These are phyloP conservation scores for Microcaecilia unicolor DNA, from an alignment of 2,797 vertebrate species.

Conservation along the genomic window DNA sequence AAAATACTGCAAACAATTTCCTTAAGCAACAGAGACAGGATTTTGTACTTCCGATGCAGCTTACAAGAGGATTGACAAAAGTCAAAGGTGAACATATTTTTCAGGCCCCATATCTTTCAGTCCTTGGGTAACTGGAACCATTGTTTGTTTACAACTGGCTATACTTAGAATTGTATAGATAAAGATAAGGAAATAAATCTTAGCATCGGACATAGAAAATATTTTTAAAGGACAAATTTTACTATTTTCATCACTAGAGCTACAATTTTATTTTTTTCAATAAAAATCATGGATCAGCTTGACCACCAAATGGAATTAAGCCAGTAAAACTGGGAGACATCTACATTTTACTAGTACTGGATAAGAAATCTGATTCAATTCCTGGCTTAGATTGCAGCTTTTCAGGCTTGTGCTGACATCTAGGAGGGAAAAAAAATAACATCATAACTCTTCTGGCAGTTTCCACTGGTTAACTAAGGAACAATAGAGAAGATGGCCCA, in stretches of 20 bases:
- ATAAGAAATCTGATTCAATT: no score
- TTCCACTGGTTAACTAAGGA: rapidly evolving
- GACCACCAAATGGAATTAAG: no score
- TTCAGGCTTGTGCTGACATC: rapidly evolving
- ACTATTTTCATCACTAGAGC: no score
- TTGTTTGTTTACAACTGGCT: not conserved
- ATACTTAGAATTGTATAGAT: not conserved
- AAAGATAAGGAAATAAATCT: no score
- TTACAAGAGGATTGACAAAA: not conserved
- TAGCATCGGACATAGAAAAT: no score
- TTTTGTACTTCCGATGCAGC: conserved; percentile 18
- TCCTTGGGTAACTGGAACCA: not conserved
- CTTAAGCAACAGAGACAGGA: conserved; percentile 15
- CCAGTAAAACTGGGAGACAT: no score
- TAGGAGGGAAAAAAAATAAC: not conserved
- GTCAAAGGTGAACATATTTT: not conserved
- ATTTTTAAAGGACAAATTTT: no score
- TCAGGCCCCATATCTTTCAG: not conserved
- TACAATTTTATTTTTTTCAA: no score
- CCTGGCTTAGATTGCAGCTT: rapidly evolving
- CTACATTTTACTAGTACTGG: no score
- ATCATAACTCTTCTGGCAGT: rapidly evolving
- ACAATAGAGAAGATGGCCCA: no score
- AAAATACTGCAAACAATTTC: conserved; percentile 34
- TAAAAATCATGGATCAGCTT: no score